Conservation (phyloP, 2,888 invertebrate genomes). For the Chrysina gloriosa region DNA sequence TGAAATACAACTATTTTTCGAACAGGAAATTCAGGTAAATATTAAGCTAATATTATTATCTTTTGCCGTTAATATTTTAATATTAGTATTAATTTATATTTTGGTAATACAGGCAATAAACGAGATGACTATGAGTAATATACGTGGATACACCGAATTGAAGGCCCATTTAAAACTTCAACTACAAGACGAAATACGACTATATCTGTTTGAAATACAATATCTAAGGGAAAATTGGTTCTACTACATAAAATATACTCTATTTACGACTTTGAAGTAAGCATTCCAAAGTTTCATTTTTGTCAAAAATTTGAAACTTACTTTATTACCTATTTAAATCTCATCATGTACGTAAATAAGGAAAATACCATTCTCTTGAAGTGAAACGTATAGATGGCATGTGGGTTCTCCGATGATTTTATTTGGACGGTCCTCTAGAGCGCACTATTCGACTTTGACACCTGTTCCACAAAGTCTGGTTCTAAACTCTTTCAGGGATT, state of each 20-base stretch:
- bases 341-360: background rate
- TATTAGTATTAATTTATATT: background rate
- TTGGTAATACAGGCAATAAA: slow-evolving; percentile 36
- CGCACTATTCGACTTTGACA: too few relatives aligned
- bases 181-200: slow-evolving; percentile 33
- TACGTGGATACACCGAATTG: slow-evolving; percentile 31
- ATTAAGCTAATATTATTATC: background rate
- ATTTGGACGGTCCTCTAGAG: too few relatives aligned
- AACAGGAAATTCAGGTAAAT: slow-evolving; percentile 53
- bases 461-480: too few relatives aligned
- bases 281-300: background rate
- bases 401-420: too few relatives aligned
- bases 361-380: too few relatives aligned
- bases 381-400: too few relatives aligned
- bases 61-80: background rate
- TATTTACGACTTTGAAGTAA: slow-evolving; percentile 39
- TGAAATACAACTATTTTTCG: slow-evolving; percentile 57
- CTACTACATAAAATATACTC: slow-evolving; percentile 15
- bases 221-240: slow-evolving; percentile 33
- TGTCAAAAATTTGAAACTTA: background rate
- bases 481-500: too few relatives aligned
- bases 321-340: too few relatives aligned
- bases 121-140: slow-evolving; percentile 37
- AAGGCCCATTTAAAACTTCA: slow-evolving; percentile 20
- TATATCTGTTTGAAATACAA: slow-evolving; percentile 27